Evolutionary conservation across 2,113 vertebrate species (phyloP).

Genomic region (Halichoerus grypus): DNA sequence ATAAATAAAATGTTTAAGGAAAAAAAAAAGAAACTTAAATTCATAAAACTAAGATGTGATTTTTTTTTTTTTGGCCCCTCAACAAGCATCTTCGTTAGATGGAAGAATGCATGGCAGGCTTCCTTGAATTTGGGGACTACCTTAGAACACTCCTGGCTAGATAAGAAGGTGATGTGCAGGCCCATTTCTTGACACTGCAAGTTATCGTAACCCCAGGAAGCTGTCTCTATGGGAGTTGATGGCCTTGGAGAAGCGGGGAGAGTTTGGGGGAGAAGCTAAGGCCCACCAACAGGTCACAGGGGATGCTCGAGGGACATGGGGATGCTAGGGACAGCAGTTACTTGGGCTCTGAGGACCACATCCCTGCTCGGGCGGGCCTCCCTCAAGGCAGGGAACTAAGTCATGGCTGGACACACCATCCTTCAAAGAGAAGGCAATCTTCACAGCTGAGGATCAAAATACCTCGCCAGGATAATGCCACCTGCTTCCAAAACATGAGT

Average conservation of each 20-base stretch:
- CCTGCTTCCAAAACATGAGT: background rate
- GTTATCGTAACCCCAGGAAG: background rate
- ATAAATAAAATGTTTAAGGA: too few species aligned
- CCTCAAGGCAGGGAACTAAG: background rate
- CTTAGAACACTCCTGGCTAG: background rate
- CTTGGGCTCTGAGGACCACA: background rate
- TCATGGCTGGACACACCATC: background rate
- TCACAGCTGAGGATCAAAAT: background rate
- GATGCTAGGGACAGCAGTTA: background rate
- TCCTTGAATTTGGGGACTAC: background rate
- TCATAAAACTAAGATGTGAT: background rate
- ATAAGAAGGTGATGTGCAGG: background rate
- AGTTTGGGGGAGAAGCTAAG: background rate
- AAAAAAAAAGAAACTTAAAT: constrained; percentile 16
- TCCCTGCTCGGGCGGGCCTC: background rate
- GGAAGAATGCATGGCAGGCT: background rate
- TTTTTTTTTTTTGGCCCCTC: background rate
- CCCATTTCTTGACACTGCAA: background rate
- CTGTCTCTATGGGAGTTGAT: background rate
- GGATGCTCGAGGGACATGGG: background rate
- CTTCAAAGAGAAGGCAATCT: background rate
- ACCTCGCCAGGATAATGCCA: background rate
- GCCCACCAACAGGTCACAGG: background rate
- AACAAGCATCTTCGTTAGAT: background rate
- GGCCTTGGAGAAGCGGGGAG: background rate